Percentiles rank a stretch among this genome's conserved stretches.
These are phyloP conservation scores for Pelodiscus sinensis DNA, from an alignment of 2,113 vertebrate species.

Conservation along the genomic window DNA sequence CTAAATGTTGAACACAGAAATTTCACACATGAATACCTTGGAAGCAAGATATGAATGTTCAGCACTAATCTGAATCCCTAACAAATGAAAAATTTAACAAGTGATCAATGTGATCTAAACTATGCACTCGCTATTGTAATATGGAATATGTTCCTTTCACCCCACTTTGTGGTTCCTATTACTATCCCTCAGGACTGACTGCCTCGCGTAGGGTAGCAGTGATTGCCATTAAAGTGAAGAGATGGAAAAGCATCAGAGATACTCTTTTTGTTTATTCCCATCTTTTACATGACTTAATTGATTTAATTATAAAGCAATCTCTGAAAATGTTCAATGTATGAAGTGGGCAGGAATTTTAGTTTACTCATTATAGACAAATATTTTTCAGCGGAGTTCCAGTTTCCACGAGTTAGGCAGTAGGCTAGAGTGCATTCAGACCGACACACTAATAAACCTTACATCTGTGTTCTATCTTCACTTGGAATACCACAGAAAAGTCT, in stretches of 20 bases:
- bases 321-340: background rate
- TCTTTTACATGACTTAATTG: background rate
- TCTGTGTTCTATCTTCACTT: rapidly evolving
- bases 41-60: background rate
- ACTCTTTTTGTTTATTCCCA: background rate
- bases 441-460: background rate
- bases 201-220: background rate
- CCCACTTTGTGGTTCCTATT: rapidly evolving
- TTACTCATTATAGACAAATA: background rate
- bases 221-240: background rate
- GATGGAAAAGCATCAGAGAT: background rate
- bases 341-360: background rate
- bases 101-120: background rate
- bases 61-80: background rate
- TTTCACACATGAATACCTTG: background rate
- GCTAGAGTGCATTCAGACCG: rapidly evolving
- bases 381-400: background rate
- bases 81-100: background rate
- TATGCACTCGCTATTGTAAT: rapidly evolving
- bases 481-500: background rate
- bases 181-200: background rate
- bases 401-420: background rate
- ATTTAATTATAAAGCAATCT: background rate
- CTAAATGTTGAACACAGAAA: background rate
- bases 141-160: rapidly evolving